phyloP scores from a whole-genome alignment of 2,888 invertebrate species.

The Mongoloraphidia duomilia region DNA sequence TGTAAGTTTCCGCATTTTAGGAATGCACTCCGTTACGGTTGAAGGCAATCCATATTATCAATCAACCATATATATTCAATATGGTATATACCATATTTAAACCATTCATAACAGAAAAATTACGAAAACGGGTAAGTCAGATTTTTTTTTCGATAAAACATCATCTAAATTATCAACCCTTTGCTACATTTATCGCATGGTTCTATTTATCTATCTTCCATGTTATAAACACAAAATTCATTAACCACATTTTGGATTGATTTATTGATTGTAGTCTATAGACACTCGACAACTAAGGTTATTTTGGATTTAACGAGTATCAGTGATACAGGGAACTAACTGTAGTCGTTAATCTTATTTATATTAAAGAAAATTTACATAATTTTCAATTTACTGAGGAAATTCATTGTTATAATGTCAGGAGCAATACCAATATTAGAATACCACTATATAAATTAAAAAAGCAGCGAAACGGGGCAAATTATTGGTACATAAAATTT shows the following conservation, averaged over 20 bases:
- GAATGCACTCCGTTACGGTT: constrained; percentile 71
- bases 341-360: too few species aligned
- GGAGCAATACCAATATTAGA: too few species aligned
- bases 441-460: too few species aligned
- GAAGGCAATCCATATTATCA: constrained; percentile 76
- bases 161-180: background rate
- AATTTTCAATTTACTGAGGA: too few species aligned
- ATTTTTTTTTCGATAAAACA: background rate
- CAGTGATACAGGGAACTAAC: too few species aligned
- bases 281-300: too few species aligned
- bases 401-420: too few species aligned
- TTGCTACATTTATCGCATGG: background rate
- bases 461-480: too few species aligned
- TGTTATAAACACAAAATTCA: background rate
- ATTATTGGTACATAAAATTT: too few species aligned
- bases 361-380: too few species aligned
- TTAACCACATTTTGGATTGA: background rate
- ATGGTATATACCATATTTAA: constrained; percentile 76
- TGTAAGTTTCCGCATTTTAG: constrained; percentile 30
- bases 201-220: constrained; percentile 2
- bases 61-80: constrained; percentile 76
- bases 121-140: constrained; percentile 51
- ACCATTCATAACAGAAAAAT: constrained; percentile 74
- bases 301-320: too few species aligned
- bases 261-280: background rate